Percentiles rank a stretch among this genome's conserved stretches.
Conservation (phyloP, 2,888 invertebrate species). For the Seira musarum region DNA sequence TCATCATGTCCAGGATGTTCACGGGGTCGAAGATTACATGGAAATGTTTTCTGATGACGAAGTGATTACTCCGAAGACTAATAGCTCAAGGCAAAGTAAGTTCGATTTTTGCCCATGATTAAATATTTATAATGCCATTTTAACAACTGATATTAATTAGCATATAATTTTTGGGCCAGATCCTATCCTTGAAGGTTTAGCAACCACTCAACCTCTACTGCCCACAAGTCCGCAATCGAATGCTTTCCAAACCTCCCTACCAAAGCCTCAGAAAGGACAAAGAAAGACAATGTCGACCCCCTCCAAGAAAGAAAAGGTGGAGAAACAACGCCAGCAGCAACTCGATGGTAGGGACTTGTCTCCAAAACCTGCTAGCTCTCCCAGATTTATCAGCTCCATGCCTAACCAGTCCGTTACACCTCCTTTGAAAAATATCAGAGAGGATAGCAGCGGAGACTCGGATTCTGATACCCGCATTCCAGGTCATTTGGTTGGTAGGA, state of each 20-base stretch:
- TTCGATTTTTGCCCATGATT: neutral
- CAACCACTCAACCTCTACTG: slow-evolving; percentile 17
- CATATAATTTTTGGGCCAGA: slow-evolving; percentile 55
- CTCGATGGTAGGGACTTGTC: slow-evolving; percentile 38
- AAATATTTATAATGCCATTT: neutral
- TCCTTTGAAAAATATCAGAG: slow-evolving; percentile 46
- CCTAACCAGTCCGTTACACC: slow-evolving; percentile 40
- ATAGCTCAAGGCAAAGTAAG: slow-evolving; percentile 83
- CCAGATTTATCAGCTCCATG: slow-evolving; percentile 33
- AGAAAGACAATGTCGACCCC: slow-evolving; percentile 28
- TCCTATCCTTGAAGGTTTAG: slow-evolving; percentile 47
- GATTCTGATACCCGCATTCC: slow-evolving; percentile 36
- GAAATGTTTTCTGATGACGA: slow-evolving; percentile 71
- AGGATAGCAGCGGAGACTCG: slow-evolving; percentile 46
- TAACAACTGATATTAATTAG: neutral
- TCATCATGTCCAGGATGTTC: slow-evolving; percentile 74
- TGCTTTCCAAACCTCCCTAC: neutral
- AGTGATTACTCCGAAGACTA: slow-evolving; percentile 77
- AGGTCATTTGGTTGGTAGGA: neutral
- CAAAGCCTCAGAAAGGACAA: slow-evolving; percentile 32
- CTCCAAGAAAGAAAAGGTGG: slow-evolving; percentile 43
- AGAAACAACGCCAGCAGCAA: slow-evolving; percentile 25
- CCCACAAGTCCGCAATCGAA: neutral
- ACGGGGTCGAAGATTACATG: slow-evolving; percentile 74
- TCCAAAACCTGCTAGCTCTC: slow-evolving; percentile 41